Evolutionary conservation across 2,888 invertebrate species (phyloP), one percentile per base, ranked within the genome.

Genomic region (Arrhopalites spinosus): DNA sequence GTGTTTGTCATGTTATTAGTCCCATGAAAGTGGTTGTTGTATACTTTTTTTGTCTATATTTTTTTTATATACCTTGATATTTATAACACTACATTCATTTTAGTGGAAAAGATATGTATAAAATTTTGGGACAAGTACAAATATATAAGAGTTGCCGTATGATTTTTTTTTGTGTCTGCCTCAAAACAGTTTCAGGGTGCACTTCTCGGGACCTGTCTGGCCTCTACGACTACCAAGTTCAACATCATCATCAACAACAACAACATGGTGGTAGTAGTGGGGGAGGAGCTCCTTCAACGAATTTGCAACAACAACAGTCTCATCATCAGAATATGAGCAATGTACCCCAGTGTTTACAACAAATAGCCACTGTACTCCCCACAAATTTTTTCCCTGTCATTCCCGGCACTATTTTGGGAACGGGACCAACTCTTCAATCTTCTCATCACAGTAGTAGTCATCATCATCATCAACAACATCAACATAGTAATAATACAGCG

Each of bases 321-420:
- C n/a, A n/a, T n/a, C n/a, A n/a, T n/a, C 82, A 82, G 66, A 78
- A 73, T 61, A 66, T 81, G 73, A 79, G 82, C 71, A 77, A 76
- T 36, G 61, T 82, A 30, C 81, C 79, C 64, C 82, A 79, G 67
- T n/a, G n/a, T n/a, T 82, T 80, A 50, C 82, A 82, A 79, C 81
- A 78, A 74, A 81, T 81, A 75, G 79, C 81, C 45, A 81, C 82
- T 61, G 82, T 82, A 71, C 78, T 82, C 67, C 82, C 82, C 25
- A 79, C 81, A 66, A 82, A 82, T 77, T 81, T 82, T 75, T 82
- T 82, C 75, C 81, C 80, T 69, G 80, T 89, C 87, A 84, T 90
- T 89, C 84, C 90, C 89, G 83, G 86, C 90, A 86, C 85, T 89
- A 84, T 85, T 89, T 80, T 87, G 89, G 86, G 86, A 88, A 84